phyloP scores from a whole-genome alignment of 2,113 vertebrate genomes.

The Cyphomyrus discorhynchus region DNA sequence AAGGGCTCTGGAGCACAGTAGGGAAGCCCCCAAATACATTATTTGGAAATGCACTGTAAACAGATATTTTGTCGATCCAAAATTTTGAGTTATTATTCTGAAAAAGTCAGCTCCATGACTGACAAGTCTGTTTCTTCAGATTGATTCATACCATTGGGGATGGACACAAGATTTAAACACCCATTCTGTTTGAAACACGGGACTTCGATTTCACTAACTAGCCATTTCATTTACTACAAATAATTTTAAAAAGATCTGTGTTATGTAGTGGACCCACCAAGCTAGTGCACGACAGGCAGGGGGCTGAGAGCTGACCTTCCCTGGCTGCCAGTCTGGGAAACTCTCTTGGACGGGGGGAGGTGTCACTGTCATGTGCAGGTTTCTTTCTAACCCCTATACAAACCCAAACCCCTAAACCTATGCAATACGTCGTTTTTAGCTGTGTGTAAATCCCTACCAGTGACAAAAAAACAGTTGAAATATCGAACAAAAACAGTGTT shows the following conservation, averaged over 20 bases:
- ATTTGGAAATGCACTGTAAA: not conserved
- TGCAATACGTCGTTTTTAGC: not conserved
- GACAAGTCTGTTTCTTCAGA: not conserved
- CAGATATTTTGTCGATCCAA: not conserved
- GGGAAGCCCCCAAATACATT: not conserved
- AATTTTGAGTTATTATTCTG: not conserved
- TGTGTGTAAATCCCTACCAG: not conserved
- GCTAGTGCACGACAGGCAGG: not conserved
- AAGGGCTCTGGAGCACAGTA: not conserved
- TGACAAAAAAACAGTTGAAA: not conserved
- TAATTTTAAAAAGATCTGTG: not conserved
- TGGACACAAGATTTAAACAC: not conserved
- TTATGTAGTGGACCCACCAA: not conserved
- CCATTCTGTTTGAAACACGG: not conserved
- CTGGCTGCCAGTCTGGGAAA: too few relatives aligned
- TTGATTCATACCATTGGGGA: not conserved
- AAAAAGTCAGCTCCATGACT: not conserved
- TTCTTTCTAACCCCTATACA: not conserved
- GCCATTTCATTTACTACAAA: not conserved
- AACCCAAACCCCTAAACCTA: not conserved
- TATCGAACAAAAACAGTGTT: not conserved
- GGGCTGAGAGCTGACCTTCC: not conserved
- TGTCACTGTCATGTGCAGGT: not conserved
- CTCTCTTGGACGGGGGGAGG: too few relatives aligned
- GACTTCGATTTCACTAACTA: not conserved